These are phyloP conservation scores for Enteromius thamalakanensis DNA, from an alignment of 2,797 vertebrate species.

Conservation along the genomic window DNA sequence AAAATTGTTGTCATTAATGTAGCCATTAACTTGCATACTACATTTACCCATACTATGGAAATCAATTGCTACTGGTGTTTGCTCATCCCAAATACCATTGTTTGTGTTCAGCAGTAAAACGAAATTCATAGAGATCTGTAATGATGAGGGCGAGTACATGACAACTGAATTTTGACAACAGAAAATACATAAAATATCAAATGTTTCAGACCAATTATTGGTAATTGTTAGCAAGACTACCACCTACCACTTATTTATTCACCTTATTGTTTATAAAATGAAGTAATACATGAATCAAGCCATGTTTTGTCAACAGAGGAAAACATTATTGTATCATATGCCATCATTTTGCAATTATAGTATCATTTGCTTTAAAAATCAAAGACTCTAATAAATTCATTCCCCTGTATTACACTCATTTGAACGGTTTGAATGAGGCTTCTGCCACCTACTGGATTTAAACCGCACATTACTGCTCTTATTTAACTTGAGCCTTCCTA, in stretches of 20 bases:
- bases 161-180: background rate
- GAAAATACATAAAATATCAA: background rate
- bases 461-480: background rate
- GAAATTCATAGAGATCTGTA: background rate
- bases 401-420: background rate
- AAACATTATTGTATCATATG: background rate
- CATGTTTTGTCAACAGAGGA: background rate
- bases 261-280: background rate
- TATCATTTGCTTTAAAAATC: background rate
- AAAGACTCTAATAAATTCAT: background rate
- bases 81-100: background rate
- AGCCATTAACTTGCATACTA: background rate
- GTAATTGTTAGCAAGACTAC: background rate
- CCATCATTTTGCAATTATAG: background rate
- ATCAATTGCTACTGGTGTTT: background rate
- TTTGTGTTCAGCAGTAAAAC: background rate
- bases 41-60: background rate
- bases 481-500: background rate
- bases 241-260: background rate
- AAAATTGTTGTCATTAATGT: background rate
- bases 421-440: background rate
- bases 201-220: background rate
- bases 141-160: background rate
- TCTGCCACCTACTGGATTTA: slow-evolving; percentile 36
- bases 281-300: background rate